phyloP scores from a whole-genome alignment of 1,140 invertebrate species.

The Melipona quadrifasciata region DNA sequence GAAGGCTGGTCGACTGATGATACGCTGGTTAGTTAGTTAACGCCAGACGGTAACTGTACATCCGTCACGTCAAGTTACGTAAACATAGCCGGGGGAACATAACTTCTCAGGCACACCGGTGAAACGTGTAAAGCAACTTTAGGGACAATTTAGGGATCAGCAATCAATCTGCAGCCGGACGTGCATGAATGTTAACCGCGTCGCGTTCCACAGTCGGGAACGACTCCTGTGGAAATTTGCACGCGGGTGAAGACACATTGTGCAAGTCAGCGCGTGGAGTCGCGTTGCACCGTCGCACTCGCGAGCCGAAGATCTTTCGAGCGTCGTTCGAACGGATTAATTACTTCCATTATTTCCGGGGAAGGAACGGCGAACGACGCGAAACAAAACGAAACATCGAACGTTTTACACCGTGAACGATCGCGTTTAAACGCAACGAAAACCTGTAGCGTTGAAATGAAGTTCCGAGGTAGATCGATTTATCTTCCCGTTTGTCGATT shows the following conservation, averaged over 20 bases:
- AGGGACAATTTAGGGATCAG: slow-evolving; percentile 62
- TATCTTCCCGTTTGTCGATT: background rate
- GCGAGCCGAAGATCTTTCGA: background rate
- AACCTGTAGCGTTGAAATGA: background rate
- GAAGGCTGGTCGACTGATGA: slow-evolving; percentile 49
- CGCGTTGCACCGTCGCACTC: background rate
- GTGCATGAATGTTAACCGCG: slow-evolving; percentile 47
- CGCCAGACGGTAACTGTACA: slow-evolving; percentile 52
- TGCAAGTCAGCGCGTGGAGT: background rate
- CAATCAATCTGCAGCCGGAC: slow-evolving; percentile 61
- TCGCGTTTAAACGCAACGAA: background rate
- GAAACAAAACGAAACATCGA: background rate
- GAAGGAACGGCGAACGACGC: too few relatives aligned
- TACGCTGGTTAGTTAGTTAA: slow-evolving; percentile 64
- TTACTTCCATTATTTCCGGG: background rate
- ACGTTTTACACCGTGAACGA: background rate
- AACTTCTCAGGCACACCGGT: slow-evolving; percentile 51
- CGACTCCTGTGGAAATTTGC: slow-evolving; percentile 44
- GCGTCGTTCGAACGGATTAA: slow-evolving; percentile 2
- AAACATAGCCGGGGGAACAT: slow-evolving; percentile 56
- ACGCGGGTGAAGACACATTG: background rate
- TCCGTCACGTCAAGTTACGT: slow-evolving; percentile 55
- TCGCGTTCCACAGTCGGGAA: slow-evolving; percentile 1
- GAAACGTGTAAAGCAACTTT: slow-evolving; percentile 57
- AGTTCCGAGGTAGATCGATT: background rate